Conservation (phyloP, 2,113 vertebrate species). For the Tenrec ecaudatus region DNA sequence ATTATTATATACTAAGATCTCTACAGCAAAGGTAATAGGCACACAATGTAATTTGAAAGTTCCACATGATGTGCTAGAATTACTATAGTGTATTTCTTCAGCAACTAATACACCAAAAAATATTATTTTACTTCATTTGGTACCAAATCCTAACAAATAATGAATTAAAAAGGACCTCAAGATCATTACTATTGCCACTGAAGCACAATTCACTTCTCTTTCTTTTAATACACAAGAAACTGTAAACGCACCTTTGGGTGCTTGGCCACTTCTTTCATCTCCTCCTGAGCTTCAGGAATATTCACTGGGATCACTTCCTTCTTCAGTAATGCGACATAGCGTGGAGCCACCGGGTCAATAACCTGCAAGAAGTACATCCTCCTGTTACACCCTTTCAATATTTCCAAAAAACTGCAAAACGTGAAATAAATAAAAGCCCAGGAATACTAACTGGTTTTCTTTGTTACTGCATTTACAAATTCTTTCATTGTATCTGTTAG, state of each 20-base stretch:
- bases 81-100: background rate
- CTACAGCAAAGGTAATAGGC: background rate
- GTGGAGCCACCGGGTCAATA: conserved; percentile 96
- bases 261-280: conserved; percentile 95
- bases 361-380: conserved; percentile 87
- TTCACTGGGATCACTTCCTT: conserved; percentile 92
- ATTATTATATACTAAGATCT: background rate
- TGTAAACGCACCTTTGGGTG: conserved; percentile 95
- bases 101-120: conserved; percentile 18
- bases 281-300: conserved; percentile 91
- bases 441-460: conserved; percentile 86
- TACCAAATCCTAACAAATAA: conserved; percentile 2
- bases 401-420: background rate
- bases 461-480: conserved; percentile 88
- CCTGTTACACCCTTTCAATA: background rate
- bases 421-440: conserved; percentile 42
- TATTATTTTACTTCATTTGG: background rate
- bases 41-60: background rate
- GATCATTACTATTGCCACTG: background rate
- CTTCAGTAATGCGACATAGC: conserved; percentile 93
- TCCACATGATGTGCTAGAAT: background rate
- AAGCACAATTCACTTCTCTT: background rate
- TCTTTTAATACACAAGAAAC: background rate
- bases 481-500: conserved; percentile 45
- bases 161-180: background rate